These are phyloP conservation scores for Cydia pomonella DNA, from an alignment of 1,140 invertebrate species.

Conservation along the genomic window DNA sequence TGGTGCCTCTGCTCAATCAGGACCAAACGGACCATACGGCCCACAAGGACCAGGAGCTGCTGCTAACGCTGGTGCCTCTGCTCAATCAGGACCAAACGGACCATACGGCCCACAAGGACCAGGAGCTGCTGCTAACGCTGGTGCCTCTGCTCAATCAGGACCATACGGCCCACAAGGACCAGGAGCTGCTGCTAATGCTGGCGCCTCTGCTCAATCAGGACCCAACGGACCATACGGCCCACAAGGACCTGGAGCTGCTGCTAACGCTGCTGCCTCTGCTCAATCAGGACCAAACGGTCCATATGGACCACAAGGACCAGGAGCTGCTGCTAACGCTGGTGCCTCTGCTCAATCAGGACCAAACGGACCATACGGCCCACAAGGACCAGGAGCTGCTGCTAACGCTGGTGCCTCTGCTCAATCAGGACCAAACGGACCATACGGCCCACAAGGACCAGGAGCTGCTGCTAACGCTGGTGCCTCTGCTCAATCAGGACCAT, in stretches of 20 bases:
- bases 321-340: neutral
- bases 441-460: neutral
- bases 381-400: neutral
- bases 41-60: conserved; percentile 23
- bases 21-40: neutral
- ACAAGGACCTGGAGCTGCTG: conserved; percentile 9
- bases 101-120: no score
- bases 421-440: neutral
- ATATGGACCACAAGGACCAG: conserved; percentile 35
- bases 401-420: no score
- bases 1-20: neutral
- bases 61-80: neutral
- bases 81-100: conserved; percentile 9
- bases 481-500: neutral
- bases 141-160: neutral
- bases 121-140: neutral
- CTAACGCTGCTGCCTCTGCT: neutral
- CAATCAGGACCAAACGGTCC: neutral
- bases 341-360: neutral
- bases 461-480: neutral
- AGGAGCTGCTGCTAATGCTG: conserved; percentile 3
- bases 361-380: neutral
- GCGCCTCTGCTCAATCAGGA: no score
- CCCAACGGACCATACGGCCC: conserved; percentile 23
- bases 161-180: conserved; percentile 24